A percentile compares a stretch with the other conserved stretches of the same genome.
These are phyloP conservation scores for Drosophila micromelanica DNA, from an alignment of 1,140 invertebrate species.

Conservation along the genomic window DNA sequence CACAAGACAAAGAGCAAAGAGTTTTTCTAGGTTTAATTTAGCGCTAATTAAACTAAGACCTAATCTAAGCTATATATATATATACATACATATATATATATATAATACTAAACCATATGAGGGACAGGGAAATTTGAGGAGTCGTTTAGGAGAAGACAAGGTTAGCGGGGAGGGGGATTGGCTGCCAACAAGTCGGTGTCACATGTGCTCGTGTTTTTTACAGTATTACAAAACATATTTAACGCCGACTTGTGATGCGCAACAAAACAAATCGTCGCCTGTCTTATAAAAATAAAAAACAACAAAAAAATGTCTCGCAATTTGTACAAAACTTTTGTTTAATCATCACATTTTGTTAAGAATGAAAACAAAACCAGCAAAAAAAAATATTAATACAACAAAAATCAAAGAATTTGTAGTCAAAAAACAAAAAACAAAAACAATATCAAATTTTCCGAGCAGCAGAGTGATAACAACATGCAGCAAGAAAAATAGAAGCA, in stretches of 20 bases:
- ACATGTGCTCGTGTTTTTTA: too few relatives aligned
- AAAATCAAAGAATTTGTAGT: constrained; percentile 80
- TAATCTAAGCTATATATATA: constrained; percentile 13
- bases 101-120: too few relatives aligned
- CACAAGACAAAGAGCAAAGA: constrained; percentile 51
- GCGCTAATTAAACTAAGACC: constrained; percentile 13
- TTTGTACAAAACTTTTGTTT: constrained; percentile 48
- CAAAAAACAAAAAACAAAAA: constrained; percentile 42
- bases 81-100: too few relatives aligned
- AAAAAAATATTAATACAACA: constrained; percentile 41
- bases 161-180: too few relatives aligned
- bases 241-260: neutral
- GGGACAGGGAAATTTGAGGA: too few relatives aligned
- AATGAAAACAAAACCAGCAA: constrained; percentile 4
- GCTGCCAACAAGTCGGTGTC: too few relatives aligned
- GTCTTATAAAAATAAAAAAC: too few relatives aligned
- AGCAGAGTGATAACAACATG: constrained; percentile 16
- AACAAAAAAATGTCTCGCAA: constrained; percentile 27
- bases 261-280: neutral
- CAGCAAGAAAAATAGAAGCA: neutral
- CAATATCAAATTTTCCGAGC: constrained; percentile 21
- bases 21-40: constrained; percentile 36
- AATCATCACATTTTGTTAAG: constrained; percentile 20
- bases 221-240: too few relatives aligned
- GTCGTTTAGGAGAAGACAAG: too few relatives aligned